Conservation (phyloP, 2,113 vertebrate genomes). For the Argyrosomus japonicus region DNA sequence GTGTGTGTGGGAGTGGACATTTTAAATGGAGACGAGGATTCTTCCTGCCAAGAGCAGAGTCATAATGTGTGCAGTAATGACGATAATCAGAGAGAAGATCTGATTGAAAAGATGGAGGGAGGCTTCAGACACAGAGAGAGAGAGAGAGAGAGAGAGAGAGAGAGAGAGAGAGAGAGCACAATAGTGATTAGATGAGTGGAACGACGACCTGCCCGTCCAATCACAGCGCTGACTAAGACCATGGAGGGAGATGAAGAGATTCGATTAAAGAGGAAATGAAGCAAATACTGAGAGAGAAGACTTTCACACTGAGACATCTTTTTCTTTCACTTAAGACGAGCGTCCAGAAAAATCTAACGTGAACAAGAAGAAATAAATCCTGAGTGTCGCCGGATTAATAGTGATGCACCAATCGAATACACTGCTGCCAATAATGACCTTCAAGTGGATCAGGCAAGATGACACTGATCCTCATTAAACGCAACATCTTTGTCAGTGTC, state of each 20-base stretch:
- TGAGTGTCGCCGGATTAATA: no score
- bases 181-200: conserved; percentile 5
- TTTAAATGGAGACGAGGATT: conserved; percentile 33
- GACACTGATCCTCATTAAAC: no score
- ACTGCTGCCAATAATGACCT: no score
- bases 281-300: neutral
- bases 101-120: conserved; percentile 23
- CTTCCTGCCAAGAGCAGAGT: conserved; percentile 27
- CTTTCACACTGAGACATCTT: neutral
- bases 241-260: neutral
- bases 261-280: neutral
- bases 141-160: neutral
- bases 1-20: conserved; percentile 24
- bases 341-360: no score
- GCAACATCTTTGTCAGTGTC: no score
- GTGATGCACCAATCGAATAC: no score
- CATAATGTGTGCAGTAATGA: conserved; percentile 11
- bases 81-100: conserved; percentile 31
- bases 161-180: neutral
- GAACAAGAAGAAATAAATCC: no score
- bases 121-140: neutral
- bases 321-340: neutral
- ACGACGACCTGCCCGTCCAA: neutral
- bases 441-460: no score
- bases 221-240: conserved; percentile 8